A percentile compares a stretch with the other conserved stretches of the same genome.
phyloP scores from a whole-genome alignment of 1,140 invertebrate genomes.

The Papilio helenus region DNA sequence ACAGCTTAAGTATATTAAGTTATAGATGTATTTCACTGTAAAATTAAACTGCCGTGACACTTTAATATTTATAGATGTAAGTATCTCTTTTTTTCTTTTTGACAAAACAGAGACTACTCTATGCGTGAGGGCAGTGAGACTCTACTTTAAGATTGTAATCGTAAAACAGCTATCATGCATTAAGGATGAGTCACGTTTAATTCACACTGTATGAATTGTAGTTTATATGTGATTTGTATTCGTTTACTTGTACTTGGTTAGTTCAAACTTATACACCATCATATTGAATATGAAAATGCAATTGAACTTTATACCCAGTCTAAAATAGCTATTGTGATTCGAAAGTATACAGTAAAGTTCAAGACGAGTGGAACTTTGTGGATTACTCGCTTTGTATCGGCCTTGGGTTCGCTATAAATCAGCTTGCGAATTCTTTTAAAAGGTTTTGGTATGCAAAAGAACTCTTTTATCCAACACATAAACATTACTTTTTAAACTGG shows the following conservation, averaged over 20 bases:
- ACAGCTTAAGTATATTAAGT: too few species aligned
- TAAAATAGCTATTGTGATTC: conserved; percentile 3
- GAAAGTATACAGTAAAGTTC: conserved; percentile 20
- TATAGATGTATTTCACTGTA: too few species aligned
- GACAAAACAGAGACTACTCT: too few species aligned
- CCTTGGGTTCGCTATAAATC: conserved; percentile 13
- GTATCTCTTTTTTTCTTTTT: too few species aligned
- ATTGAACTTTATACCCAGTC: background rate
- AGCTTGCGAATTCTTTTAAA: background rate
- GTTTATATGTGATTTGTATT: too few species aligned
- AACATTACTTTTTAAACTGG: background rate
- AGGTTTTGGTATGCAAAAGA: background rate
- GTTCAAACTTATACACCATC: background rate
- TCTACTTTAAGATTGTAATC: too few species aligned
- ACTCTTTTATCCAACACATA: background rate
- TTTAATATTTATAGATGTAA: too few species aligned
- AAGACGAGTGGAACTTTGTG: background rate
- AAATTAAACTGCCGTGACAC: too few species aligned
- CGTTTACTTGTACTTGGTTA: background rate
- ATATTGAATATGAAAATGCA: conserved; percentile 1
- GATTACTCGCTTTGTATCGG: conserved; percentile 3
- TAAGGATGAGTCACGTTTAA: too few species aligned
- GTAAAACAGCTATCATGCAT: too few species aligned
- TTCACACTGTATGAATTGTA: too few species aligned
- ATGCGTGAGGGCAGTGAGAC: too few species aligned